A percentile compares a stretch with the other conserved stretches of the same genome.
These are phyloP conservation scores for Botrylloides violaceus DNA, from an alignment of 23 tunicate genomes.

Conservation along the genomic window DNA sequence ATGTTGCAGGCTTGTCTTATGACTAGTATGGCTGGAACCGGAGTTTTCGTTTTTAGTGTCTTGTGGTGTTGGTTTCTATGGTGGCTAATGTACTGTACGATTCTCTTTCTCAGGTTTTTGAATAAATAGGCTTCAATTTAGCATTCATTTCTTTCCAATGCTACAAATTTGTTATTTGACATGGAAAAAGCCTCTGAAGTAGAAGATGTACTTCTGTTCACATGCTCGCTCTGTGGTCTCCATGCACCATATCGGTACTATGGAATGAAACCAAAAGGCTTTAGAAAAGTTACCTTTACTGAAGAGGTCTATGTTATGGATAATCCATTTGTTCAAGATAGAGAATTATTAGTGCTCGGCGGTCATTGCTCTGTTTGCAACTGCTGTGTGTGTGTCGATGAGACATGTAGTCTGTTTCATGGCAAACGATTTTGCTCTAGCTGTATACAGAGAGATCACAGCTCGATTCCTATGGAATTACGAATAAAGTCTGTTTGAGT, in stretches of 20 bases:
- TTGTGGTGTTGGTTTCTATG: too few species aligned
- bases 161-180: too few species aligned
- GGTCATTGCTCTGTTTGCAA: conserved; percentile 18
- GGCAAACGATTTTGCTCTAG: conserved; percentile 1
- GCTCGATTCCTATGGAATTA: not conserved
- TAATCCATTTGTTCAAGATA: conserved; percentile 3
- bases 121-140: too few species aligned
- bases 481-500: not conserved
- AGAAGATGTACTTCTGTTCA: not conserved
- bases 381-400: conserved; percentile 9
- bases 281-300: not conserved
- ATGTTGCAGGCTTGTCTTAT: too few species aligned
- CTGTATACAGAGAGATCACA: not conserved
- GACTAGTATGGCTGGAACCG: too few species aligned
- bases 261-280: not conserved
- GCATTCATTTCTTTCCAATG: too few species aligned
- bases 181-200: not conserved
- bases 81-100: too few species aligned
- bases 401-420: conserved; percentile 5
- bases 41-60: too few species aligned
- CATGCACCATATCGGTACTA: conserved; percentile 4
- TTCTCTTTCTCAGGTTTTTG: too few species aligned
- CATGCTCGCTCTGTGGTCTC: conserved; percentile 8
- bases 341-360: conserved; percentile 13
- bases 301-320: conserved; percentile 21